A percentile compares a stretch with the other conserved stretches of the same genome.
These are phyloP conservation scores for Mergus octosetaceus DNA, from an alignment of 2,797 vertebrate species.

Conservation along the genomic window DNA sequence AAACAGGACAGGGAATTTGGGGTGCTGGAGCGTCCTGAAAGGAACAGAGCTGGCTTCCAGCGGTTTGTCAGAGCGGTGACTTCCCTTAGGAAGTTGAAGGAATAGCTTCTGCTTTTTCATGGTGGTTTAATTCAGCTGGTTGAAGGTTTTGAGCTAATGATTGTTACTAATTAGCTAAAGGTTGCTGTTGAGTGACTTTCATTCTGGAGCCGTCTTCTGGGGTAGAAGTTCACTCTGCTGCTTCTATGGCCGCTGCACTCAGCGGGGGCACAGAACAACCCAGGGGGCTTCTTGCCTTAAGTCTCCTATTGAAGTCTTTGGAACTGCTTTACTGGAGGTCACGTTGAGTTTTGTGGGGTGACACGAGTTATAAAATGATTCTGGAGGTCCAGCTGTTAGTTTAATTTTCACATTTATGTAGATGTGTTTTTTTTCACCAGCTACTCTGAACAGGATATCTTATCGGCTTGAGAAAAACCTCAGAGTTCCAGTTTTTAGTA, in stretches of 20 bases:
- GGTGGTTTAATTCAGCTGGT: background rate
- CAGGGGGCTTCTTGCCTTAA: background rate
- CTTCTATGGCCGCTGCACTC: background rate
- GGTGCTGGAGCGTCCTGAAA: background rate
- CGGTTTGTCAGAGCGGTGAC: background rate
- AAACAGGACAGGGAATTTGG: background rate
- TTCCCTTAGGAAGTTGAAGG: background rate
- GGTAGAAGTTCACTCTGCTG: background rate
- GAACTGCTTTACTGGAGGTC: background rate
- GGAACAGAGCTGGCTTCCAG: background rate
- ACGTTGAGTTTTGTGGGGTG: background rate
- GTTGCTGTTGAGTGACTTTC: background rate
- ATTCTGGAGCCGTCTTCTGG: background rate
- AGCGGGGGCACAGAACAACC: background rate
- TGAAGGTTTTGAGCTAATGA: background rate
- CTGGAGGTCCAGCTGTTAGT: background rate
- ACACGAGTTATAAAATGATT: background rate
- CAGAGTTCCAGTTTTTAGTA: slow-evolving; percentile 26
- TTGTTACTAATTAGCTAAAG: slow-evolving; percentile 18
- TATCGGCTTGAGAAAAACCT: background rate
- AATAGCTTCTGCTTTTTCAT: background rate
- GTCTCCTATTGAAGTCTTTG: background rate
- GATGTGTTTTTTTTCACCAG: background rate
- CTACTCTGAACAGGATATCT: background rate
- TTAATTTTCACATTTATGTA: background rate